Conservation (phyloP, 2,888 invertebrate species). For the Pterostichus niger region DNA sequence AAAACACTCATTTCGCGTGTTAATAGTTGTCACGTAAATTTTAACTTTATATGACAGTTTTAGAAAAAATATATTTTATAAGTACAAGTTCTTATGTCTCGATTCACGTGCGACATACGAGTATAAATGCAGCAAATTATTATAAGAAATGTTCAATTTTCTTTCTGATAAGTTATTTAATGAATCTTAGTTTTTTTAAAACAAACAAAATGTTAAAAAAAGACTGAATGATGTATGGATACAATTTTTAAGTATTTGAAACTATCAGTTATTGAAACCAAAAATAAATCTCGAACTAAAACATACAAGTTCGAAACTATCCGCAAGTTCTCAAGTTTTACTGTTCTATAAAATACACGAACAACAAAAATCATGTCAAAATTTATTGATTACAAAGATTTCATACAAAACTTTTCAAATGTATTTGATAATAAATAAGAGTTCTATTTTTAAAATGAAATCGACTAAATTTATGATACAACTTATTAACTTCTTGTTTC, state of each 20-base stretch:
- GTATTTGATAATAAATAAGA: background rate
- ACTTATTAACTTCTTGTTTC: too few relatives aligned
- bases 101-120: too few relatives aligned
- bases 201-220: background rate
- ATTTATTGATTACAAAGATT: constrained; percentile 4
- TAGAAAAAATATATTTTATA: too few relatives aligned
- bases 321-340: constrained; percentile 38
- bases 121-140: too few relatives aligned
- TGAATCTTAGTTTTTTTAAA: background rate
- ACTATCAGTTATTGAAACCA: background rate
- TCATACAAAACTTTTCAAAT: background rate
- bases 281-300: background rate
- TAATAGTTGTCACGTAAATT: too few relatives aligned
- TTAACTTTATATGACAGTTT: too few relatives aligned
- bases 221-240: background rate
- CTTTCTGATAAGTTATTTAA: too few relatives aligned
- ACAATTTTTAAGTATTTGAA: background rate
- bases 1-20: too few relatives aligned
- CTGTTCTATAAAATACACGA: constrained; percentile 16
- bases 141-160: too few relatives aligned
- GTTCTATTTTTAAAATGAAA: too few relatives aligned
- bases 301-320: background rate
- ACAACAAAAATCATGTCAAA: constrained; percentile 26
- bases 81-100: too few relatives aligned
- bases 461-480: background rate